Evolutionary conservation across 2,797 vertebrate species (phyloP).

Genomic region (Urosaurus nigricauda): DNA sequence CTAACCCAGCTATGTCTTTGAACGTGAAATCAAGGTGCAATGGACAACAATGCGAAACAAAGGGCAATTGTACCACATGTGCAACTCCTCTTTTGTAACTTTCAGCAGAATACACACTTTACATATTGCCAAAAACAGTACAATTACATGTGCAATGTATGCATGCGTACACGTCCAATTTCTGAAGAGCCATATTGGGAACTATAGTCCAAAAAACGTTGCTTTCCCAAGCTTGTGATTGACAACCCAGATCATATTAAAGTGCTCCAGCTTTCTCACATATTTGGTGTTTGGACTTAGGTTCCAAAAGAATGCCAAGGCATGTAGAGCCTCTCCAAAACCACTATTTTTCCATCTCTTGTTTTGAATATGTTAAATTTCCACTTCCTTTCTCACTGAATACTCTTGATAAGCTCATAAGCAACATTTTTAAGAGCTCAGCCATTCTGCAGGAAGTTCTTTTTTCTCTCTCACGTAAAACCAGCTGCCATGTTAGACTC

Average conservation of each 20-base stretch:
- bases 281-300: slow-evolving; percentile 39
- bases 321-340: slow-evolving; percentile 61
- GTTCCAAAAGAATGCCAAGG: slow-evolving; percentile 40
- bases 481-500: slow-evolving; percentile 42
- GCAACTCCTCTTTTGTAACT: too few species aligned
- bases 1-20: too few species aligned
- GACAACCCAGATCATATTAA: slow-evolving; percentile 9
- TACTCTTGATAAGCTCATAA: slow-evolving; percentile 34
- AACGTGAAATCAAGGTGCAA: too few species aligned
- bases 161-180: too few species aligned
- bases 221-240: too few species aligned
- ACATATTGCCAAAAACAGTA: too few species aligned
- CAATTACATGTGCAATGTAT: too few species aligned
- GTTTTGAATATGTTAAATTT: slow-evolving; percentile 40
- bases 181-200: background rate
- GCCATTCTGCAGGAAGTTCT: slow-evolving; percentile 47
- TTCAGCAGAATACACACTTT: too few species aligned
- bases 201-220: background rate
- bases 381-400: slow-evolving; percentile 56
- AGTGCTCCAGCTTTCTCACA: slow-evolving; percentile 35
- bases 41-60: too few species aligned
- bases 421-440: slow-evolving; percentile 50
- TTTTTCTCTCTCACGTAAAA: background rate
- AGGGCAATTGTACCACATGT: too few species aligned
- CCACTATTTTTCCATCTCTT: slow-evolving; percentile 66